Conservation (phyloP, 2,888 invertebrate genomes). For the Lamellibrachia columna region DNA sequence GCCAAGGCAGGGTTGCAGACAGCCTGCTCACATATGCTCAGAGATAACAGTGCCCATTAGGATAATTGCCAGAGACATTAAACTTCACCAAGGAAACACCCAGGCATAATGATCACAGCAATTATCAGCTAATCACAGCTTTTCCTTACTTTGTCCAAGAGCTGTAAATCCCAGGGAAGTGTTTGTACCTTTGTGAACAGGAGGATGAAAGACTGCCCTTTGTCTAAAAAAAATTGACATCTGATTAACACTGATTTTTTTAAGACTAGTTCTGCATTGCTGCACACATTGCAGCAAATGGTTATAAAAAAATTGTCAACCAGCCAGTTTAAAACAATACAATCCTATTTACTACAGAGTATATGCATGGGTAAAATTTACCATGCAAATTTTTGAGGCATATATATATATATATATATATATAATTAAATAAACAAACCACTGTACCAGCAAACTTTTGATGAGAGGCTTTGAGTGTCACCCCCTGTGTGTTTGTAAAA, state of each 20-base stretch:
- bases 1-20: not conserved
- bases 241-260: not conserved
- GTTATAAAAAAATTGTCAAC: no score
- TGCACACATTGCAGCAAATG: no score
- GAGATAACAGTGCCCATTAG: not conserved
- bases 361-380: no score
- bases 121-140: not conserved
- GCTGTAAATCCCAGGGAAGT: not conserved
- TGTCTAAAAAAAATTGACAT: not conserved
- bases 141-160: not conserved
- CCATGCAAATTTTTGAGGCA: no score
- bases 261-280: not conserved
- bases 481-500: no score
- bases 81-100: not conserved
- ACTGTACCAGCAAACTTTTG: no score
- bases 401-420: no score
- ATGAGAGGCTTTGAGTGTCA: no score
- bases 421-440: no score
- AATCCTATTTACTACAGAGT: no score
- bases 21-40: not conserved
- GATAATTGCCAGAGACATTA: not conserved
- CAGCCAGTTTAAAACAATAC: no score
- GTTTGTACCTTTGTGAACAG: not conserved
- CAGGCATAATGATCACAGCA: conserved; percentile 5
- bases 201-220: not conserved